A percentile compares a stretch with the other conserved stretches of the same genome.
These are phyloP conservation scores for Stegodyphus dumicola DNA, from an alignment of 1,140 invertebrate genomes.

Conservation along the genomic window DNA sequence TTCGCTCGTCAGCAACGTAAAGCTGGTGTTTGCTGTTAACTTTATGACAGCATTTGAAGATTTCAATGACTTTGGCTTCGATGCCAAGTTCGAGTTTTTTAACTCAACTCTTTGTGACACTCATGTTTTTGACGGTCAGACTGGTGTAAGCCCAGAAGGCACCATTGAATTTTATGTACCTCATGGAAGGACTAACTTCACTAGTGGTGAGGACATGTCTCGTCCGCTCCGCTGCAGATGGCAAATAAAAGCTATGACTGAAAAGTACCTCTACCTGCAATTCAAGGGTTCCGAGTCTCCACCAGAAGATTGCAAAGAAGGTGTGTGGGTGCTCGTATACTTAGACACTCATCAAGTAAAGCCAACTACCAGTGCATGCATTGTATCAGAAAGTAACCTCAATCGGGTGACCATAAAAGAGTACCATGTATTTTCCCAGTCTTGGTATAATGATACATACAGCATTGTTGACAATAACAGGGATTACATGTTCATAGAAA, in stretches of 20 bases:
- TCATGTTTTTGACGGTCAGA: constrained; percentile 18
- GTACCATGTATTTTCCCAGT: constrained; percentile 56
- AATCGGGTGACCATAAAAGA: not conserved
- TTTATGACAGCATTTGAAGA: constrained; percentile 87
- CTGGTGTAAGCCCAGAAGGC: constrained; percentile 23
- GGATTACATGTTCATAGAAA: constrained; percentile 74
- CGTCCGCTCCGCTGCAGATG: constrained; percentile 60
- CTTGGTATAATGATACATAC: constrained; percentile 59
- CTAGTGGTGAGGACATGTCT: constrained; percentile 42
- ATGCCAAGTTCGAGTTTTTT: constrained; percentile 85
- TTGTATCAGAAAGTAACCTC: not conserved
- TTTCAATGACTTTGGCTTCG: constrained; percentile 83
- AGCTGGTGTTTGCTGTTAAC: constrained; percentile 79
- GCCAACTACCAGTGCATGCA: constrained; percentile 49
- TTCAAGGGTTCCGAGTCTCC: constrained; percentile 44
- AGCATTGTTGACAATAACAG: constrained; percentile 16
- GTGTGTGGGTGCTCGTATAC: constrained; percentile 56
- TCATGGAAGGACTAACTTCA: constrained; percentile 47
- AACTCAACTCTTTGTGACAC: constrained; percentile 67
- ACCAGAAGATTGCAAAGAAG: constrained; percentile 22
- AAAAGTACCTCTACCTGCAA: constrained; percentile 61
- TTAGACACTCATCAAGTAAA: constrained; percentile 8
- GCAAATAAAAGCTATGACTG: constrained; percentile 57
- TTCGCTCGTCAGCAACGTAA: constrained; percentile 63
- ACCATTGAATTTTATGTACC: constrained; percentile 44